Evolutionary conservation across 1,140 invertebrate genomes (phyloP), one percentile per base, ranked within the genome.

Genomic region (Archivesica marissinica): DNA sequence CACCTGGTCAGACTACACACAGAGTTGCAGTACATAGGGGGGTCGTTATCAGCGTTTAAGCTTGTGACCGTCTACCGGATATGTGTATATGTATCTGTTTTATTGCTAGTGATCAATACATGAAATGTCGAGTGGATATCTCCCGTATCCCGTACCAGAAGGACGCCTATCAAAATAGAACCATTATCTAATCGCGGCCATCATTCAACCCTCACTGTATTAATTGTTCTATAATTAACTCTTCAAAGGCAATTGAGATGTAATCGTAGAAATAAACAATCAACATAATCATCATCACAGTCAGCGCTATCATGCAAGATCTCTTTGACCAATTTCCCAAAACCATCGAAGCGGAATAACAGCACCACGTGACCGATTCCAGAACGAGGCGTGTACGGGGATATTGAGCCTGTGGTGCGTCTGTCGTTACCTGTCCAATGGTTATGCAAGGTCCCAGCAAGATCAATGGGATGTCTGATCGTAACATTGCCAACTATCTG

Each of bases 241-340:
- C 80, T 50, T 83, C 80, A 83, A 83, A 83, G 80, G 41, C 68
- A 83, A 83, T 83, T 70, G 44, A 81, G 79, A 56, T 44, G 35
- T 25, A 39, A 81, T 70, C 41, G 50, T 30, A 50, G 39, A 61
- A 79, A 79, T 30, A 64, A 35, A 50, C 56, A 66, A 66, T 44
- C 56, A 64, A 59, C 33, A 83, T 75, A 1, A 83, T 75, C 30
- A 75, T 75, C 25, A 83, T 74, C 80, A 74, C 6, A 25, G 75
- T 47, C 80, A 33, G 7, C 52, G n/a, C 44, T 75, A 83, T 83
- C 80, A n/a, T 20, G 17, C 20, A 11, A 2, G 41, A 83, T 74
- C 70, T 61, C 52, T 83, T 74, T 83, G 70, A 83, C 39, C 68
- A 41, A 39, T 52, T 30, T 39, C 39, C 52, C 25, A 50, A 23